Percentiles rank a stretch among this genome's conserved stretches.
These are phyloP conservation scores for Panonychus citri DNA, from an alignment of 1,140 invertebrate genomes.

Conservation along the genomic window DNA sequence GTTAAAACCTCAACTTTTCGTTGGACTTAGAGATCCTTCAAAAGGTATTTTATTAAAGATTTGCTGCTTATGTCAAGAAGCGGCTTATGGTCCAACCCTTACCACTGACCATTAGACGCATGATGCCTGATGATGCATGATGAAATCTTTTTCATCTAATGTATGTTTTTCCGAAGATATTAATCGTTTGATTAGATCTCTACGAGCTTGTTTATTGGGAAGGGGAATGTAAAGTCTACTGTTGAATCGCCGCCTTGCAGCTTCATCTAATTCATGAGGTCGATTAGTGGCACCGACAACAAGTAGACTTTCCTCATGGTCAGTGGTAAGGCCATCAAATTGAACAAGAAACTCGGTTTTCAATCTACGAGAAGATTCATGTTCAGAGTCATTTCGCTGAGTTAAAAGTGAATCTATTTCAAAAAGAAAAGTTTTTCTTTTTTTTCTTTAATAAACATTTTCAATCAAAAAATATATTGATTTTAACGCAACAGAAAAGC, in stretches of 20 bases:
- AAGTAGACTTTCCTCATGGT: conserved; percentile 63
- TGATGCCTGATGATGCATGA: conserved; percentile 34
- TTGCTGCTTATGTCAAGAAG: too few relatives aligned
- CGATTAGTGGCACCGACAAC: conserved; percentile 91
- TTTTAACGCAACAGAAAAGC: too few relatives aligned
- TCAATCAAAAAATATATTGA: too few relatives aligned
- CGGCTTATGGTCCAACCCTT: too few relatives aligned
- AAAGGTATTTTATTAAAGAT: too few relatives aligned
- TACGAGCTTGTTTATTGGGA: conserved; percentile 53
- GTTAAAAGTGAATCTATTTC: conserved; percentile 87
- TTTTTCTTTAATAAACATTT: too few relatives aligned
- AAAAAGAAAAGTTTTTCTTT: too few relatives aligned
- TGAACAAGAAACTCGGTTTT: conserved; percentile 97
- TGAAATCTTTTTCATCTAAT: conserved; percentile 41
- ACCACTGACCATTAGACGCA: too few relatives aligned
- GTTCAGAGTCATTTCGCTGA: conserved; percentile 68
- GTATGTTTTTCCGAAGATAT: conserved; percentile 42
- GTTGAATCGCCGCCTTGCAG: conserved; percentile 60
- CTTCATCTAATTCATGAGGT: conserved; percentile 76
- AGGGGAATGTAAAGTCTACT: conserved; percentile 83
- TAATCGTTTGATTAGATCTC: conserved; percentile 46
- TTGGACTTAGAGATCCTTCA: conserved; percentile 64
- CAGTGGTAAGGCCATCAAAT: conserved; percentile 66
- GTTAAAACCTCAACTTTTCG: conserved; percentile 58
- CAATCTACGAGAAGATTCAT: conserved; percentile 76